Evolutionary conservation across 2,797 vertebrate genomes (phyloP), one percentile per base, ranked within the genome.

Genomic region (Philypnodon macrostomus): DNA sequence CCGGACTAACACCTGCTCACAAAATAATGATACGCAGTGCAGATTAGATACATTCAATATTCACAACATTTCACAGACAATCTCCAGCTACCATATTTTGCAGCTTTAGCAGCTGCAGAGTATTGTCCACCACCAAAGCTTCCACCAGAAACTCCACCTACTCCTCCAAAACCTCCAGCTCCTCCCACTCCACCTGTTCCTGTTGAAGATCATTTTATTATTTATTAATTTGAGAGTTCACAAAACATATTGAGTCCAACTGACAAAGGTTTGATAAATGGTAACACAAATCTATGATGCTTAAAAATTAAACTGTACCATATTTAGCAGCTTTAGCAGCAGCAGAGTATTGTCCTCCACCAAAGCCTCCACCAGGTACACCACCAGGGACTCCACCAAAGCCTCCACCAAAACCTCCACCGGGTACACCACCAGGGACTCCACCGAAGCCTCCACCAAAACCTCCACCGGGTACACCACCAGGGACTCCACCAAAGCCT

Each of bases 291-390:
- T n/a, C n/a, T n/a, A n/a, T n/a, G n/a, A n/a, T n/a, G n/a, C n/a
- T n/a, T n/a, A n/a, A n/a, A n/a, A n/a, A n/a, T n/a, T n/a, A n/a
- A n/a, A n/a, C n/a, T n/a, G n/a, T n/a, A 39, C 65, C 66, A 47
- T 75, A 41, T 81, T 87, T 85, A 37, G 80, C 73, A 48, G 78
- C 75, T 41, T 83, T 83, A 16, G 70, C 63, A 55, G 69, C 70
- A 46, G 70, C 55, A 36, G 46, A 47, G 49, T 72, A 69, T 27
- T 62, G 63, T 44, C 68, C 64, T 12, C 33, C 69, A 42, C 62
- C 70, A 0, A 57, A 14, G 12, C 53, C 69, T 18, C 38, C 34
- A 32, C 56, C 53, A 1, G 41, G 14, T 18, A 51, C 45, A 58
- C 12, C 8, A 0, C 17, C 63, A 34, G 55, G 16, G 32, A 36